These are phyloP conservation scores for Myoxocephalus aenaeus DNA, from an alignment of 2,797 vertebrate species.

Conservation along the genomic window DNA sequence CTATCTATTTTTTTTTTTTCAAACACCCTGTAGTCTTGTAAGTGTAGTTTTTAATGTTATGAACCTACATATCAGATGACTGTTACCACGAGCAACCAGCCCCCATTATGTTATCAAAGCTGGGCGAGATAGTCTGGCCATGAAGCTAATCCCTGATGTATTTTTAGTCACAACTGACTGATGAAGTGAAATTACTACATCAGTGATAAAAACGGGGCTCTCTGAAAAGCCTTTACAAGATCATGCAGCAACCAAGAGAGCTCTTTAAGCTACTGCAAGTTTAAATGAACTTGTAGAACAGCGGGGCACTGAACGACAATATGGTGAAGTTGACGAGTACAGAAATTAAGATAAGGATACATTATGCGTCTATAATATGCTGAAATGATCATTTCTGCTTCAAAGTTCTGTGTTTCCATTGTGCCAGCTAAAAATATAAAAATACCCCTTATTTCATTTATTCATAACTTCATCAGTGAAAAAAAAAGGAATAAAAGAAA, in stretches of 20 bases:
- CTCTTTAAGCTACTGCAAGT: constrained; percentile 68
- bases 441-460: constrained; percentile 29
- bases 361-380: constrained; percentile 65
- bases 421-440: constrained; percentile 53
- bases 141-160: constrained; percentile 83
- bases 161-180: constrained; percentile 86
- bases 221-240: constrained; percentile 81
- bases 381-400: constrained; percentile 58
- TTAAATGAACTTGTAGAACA: constrained; percentile 72
- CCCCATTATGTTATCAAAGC: constrained; percentile 84
- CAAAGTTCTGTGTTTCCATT: constrained; percentile 49
- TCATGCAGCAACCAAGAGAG: constrained; percentile 70
- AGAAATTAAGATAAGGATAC: constrained; percentile 68
- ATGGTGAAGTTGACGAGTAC: constrained; percentile 56
- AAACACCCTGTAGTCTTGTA: constrained; percentile 71
- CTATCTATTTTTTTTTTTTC: constrained; percentile 42
- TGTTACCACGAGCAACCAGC: constrained; percentile 77
- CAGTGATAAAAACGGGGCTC: constrained; percentile 79
- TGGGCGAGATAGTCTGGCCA: constrained; percentile 77
- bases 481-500: constrained; percentile 12
- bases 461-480: constrained; percentile 35
- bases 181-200: constrained; percentile 86
- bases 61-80: constrained; percentile 79
- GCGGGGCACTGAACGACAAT: constrained; percentile 59
- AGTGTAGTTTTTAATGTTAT: constrained; percentile 74